Evolutionary conservation across 2,888 invertebrate species (phyloP), one percentile per base, ranked within the genome.

Genomic region (Girardia tigrina): DNA sequence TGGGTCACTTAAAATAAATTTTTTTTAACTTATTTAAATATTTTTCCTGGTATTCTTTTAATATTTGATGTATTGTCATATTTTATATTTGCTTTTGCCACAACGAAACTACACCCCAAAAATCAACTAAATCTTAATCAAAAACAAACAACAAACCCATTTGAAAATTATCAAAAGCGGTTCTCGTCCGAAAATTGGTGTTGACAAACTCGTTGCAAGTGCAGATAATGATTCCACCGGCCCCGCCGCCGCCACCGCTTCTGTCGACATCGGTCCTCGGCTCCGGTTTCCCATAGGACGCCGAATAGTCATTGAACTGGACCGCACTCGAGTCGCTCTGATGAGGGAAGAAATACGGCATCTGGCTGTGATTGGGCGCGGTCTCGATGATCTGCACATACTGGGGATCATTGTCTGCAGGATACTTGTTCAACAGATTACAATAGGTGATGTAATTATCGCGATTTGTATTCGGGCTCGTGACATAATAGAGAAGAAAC

Each of bases 381-480:
- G 8, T 16, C 16, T 56, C n/a, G n/a, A 56, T 2, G 4, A 56
- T 56, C 23, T 56, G 56, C n/a, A 56, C 56, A 56, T 56, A 56
- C 23, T 56, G 56, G n/a, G 56, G 56, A 56, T 56, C 56, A n/a
- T 56, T 4, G 6, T 56, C 56, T 6, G 23, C n/a, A n/a, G 56
- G n/a, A 16, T 56, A n/a, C n/a, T 56, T 56, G n/a, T 56, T 56
- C 56, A 4, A 12, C n/a, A 56, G 2, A 16, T 56, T 56, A 4
- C 56, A 56, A 56, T n/a, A 56, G 23, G n/a, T 56, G 56, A 56
- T 56, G n/a, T 56, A 12, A 56, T 56, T n/a, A 56, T 56, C n/a
- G 4, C n/a, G 56, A n/a, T n/a, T 56, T 8, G 8, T 36, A 16
- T n/a, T 56, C n/a, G n/a, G 56, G 23, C 20, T 56, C 56, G 4